Base-by-base conservation (phyloP, 1,140 invertebrate species). In the Drosophila ercepeae region DNA sequence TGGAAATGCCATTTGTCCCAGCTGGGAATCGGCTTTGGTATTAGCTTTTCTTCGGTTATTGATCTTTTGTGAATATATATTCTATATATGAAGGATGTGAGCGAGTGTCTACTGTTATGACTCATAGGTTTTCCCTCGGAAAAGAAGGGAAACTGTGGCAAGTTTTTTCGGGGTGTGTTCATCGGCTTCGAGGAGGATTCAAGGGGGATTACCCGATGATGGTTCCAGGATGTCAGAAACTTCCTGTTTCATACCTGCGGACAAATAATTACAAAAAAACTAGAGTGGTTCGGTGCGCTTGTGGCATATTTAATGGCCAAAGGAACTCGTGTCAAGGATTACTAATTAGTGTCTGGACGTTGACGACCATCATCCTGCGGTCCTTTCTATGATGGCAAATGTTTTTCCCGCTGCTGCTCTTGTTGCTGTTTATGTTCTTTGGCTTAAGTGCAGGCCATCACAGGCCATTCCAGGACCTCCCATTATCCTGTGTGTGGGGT, bases 341-440 rank as follows among this genome's bases (percentile, higher is more conserved):
- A 86, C 82, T 86, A 86, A 86, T 86, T 86, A 86, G 82, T 86
- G 77, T 86, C 82, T 86, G 82, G 81, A 88, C 82, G 68, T 81
- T 84, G 81, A 76, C 63, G 81, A 73, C 79, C 78, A 63, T 27
- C 42, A 50, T 49, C 53, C 3, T 55, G 41, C 34, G 16, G 16
- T 39, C 36, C 36, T 39, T 5, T 7, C 36, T 32, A 39, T 39
- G 13, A 39, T 39, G n/a, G n/a, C 9, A 27, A 27, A 34, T 34
- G 32, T 21, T 21, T 21, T 21, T 21, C 21, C 2, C 2, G 21
- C 16, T 41, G 57, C 60, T 52, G 67, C 53, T 65, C 59, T 64
- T 72, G 58, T 60, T 53, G 60, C 6, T 77, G 68, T 59, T 78
- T 72, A 48, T 79, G 69, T 46, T 32, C 78, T 69, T 52, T 23